Evolutionary conservation across 2,113 vertebrate genomes (phyloP), one percentile per base, ranked within the genome.

Genomic region (Coryphaenoides rupestris): DNA sequence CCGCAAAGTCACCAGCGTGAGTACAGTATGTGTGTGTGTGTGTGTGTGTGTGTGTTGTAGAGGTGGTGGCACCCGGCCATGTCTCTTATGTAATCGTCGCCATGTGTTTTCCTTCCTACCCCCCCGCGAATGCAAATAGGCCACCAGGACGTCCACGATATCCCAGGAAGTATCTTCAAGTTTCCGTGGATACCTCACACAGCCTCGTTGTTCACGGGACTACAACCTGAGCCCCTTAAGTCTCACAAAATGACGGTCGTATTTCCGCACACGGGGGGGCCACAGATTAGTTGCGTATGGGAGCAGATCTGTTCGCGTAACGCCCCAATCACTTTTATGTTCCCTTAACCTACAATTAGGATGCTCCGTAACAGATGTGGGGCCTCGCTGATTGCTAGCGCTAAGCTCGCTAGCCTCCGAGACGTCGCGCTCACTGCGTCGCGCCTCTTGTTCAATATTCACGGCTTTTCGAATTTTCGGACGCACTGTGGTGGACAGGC

Each of bases 1-100:
- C 89, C 96, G 97, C 85, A 98, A 96, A 87, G 97, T 99, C 87
- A 99, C 97, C 68, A 97, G 95, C 69, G 97, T 99, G 87, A 95
- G 90, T 89, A 74, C 15, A 33, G 14, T 17, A 33, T 47, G 16
- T 16, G 9, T 21, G 21, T 9, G 10, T 26, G 1, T 19, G 14
- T 55, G 1, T 47, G 52, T 54, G 19, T 22, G 19, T 55, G 53
- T 21, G 54, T 22, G 47, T 49, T n/a, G 16, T 50, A 16, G 16
- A 16, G 16, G 47, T 50, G 15, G 50, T 58, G 1, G 53, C 19
- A 22, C 60, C n/a, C n/a, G n/a, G n/a, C n/a, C 16, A 17, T 4
- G 14, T 55, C 4, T 60, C 74, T 56, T 19, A 63, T n/a, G 17
- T 79, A 79, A 79, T 83, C 40, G 70, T 66, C 55, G 15, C 28